Base-by-base conservation (phyloP, 2,113 vertebrate species). In the Laticauda colubrina region DNA sequence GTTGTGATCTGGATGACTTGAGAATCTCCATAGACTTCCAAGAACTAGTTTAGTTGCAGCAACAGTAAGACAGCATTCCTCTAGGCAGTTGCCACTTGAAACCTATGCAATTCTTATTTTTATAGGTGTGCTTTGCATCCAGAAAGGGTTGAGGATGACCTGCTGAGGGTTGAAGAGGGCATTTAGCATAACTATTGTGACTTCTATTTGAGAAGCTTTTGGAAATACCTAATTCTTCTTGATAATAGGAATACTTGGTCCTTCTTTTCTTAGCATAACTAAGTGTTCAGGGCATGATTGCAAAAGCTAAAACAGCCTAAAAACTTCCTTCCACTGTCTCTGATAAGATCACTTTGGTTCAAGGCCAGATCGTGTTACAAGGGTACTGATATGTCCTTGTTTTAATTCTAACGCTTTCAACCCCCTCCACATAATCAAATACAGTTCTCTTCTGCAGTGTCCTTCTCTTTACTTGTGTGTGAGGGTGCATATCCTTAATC, bases 301-400 rank as follows among this genome's bases (percentile, higher is more conserved):
- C 51, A 54, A 51, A 92, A 92, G 48, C 96, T 95, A 75, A 75
- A 56, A 45, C 29, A 94, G 87, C n/a, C 92, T 94, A 95, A 48
- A 94, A 94, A 18, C 56, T 53, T 61, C 55, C 56, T 86, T 81
- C 53, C 89, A 90, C 48, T 96, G 96, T 57, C 96, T 95, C 95
- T 94, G 97, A 97, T 97, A 97, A 90, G 92, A 96, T 96, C 89
- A 64, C 81, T 64, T 93, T 88, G n/a, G 90, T 94, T 98, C 96
- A 95, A 97, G 97, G 95, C 95, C 93, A 95, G 98, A 98, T 99
- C 97, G 90, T 96, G 97, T 99, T 98, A 98, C 98, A 96, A 98
- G 98, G 98, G 97, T 97, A 97, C 95, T 93, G 97, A 97, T 98
- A 98, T 98, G 98, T 98, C 98, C 98, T 99, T 99, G 98, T 96